Conservation (phyloP, 1,140 invertebrate genomes). For the Hylaeus volcanicus region DNA sequence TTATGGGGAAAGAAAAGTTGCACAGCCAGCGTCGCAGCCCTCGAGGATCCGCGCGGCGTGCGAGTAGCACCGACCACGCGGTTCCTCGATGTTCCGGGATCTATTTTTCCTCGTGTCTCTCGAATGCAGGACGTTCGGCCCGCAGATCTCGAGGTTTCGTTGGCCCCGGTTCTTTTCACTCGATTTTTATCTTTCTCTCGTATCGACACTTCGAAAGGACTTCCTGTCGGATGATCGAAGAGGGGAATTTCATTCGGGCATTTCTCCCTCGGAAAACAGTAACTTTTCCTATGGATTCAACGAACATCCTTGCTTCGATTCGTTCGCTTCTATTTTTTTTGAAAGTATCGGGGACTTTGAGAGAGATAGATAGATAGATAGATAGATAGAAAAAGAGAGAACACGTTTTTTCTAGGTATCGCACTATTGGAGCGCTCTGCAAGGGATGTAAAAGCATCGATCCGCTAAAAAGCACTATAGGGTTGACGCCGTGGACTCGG, state of each 20-base stretch:
- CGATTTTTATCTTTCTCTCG: conserved; percentile 36
- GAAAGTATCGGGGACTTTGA: conserved; percentile 26
- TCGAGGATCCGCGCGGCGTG: neutral
- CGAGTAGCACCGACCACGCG: conserved; percentile 13
- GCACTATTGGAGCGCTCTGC: conserved; percentile 53
- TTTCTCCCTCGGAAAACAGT: conserved; percentile 27
- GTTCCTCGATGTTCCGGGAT: conserved; percentile 25
- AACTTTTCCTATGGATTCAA: conserved; percentile 35
- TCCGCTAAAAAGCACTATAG: conserved; percentile 71
- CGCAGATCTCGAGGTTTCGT: conserved; percentile 31
- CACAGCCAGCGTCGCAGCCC: conserved; percentile 1
- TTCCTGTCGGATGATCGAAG: conserved; percentile 24
- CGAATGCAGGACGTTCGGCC: conserved; percentile 28
- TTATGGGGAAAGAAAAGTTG: neutral
- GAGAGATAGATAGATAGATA: conserved; percentile 1
- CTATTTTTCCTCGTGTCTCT: conserved; percentile 37
- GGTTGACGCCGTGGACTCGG: conserved; percentile 54
- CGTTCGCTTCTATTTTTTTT: neutral
- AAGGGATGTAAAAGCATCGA: conserved; percentile 69
- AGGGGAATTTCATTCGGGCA: conserved; percentile 4
- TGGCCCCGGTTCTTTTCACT: conserved; percentile 23
- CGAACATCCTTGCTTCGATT: conserved; percentile 30
- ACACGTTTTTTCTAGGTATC: conserved; percentile 46
- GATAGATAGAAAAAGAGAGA: neutral
- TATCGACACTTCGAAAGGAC: conserved; percentile 26